Base-by-base conservation (phyloP, 2,888 invertebrate genomes). In the Nomada goodeniana region DNA sequence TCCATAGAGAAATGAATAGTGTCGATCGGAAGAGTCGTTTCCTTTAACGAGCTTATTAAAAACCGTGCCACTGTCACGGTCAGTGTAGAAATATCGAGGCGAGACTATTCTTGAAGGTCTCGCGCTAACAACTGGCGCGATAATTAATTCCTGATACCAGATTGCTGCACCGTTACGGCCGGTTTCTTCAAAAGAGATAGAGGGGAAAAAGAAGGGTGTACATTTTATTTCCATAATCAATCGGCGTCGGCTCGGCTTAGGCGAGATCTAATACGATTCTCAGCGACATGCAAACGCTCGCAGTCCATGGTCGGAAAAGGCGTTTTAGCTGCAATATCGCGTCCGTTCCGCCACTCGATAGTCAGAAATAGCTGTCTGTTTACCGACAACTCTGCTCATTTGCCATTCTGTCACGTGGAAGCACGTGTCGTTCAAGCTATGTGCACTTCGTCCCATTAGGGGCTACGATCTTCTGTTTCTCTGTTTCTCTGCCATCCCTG, bases 131-230 rank as follows among this genome's bases (percentile, higher is more conserved):
- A 69, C 76, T 69, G 23, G 55, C 50, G 50, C 10, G 76, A 73
- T 83, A 78, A 81, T 83, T 81, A 78, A 78, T 78, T 67, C 72
- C 57, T 52, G 53, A 72, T 72, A 64, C 72, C 68, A 73, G 53
- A 61, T 47, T 68, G 42, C 44, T 67, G 11, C 47, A 64, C 72
- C 59, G 76, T 74, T 47, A 70, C 47, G 52, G 36, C 15, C 67
- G 71, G 59, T 57, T 67, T 68, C 57, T 68, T 23, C 2, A 50
- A 61, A 44, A 29, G 18, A 11, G 13, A 36, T 36, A 26, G 7
- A 9, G 13, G 20, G 1, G 20, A 7, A 20, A 47, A 47, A 23
- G 36, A 10, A 18, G 50, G 60, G 47, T 47, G 59, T 59, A 60
- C 60, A 44, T 65, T 65, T 70, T 10, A 36, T 65, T 67, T 70